Percentiles rank a stretch among this genome's conserved stretches.
Conservation (phyloP, 2,797 vertebrate species). For the Balearica regulorum region DNA sequence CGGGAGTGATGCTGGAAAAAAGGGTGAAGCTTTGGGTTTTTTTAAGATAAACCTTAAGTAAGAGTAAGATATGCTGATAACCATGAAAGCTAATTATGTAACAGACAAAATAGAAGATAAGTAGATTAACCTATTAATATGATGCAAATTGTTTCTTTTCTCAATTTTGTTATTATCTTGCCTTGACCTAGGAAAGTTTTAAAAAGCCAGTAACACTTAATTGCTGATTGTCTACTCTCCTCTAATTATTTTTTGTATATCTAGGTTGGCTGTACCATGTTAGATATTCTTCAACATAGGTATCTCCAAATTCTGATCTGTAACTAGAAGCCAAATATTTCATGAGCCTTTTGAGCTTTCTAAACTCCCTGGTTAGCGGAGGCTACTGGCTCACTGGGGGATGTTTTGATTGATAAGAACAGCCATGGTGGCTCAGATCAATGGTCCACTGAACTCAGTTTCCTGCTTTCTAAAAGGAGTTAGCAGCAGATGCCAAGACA, state of each 20-base stretch:
- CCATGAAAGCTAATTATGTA: background rate
- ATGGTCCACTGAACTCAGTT: background rate
- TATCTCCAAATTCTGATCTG: background rate
- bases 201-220: background rate
- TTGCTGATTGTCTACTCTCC: background rate
- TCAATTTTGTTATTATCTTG: background rate
- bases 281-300: background rate
- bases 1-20: background rate
- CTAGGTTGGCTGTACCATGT: background rate
- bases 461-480: background rate
- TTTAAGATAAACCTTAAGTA: background rate
- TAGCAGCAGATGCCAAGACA: constrained; percentile 26
- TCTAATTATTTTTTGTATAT: background rate
- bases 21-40: background rate
- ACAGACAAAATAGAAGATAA: background rate
- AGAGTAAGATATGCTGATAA: background rate
- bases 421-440: background rate
- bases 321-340: constrained; percentile 6
- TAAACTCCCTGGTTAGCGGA: background rate
- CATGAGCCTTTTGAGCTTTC: constrained; percentile 18
- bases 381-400: background rate
- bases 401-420: constrained; percentile 25
- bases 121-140: background rate
- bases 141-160: background rate
- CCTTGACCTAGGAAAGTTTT: background rate